Base-by-base conservation (phyloP, 2,888 invertebrate species). In the Pyralis farinalis region DNA sequence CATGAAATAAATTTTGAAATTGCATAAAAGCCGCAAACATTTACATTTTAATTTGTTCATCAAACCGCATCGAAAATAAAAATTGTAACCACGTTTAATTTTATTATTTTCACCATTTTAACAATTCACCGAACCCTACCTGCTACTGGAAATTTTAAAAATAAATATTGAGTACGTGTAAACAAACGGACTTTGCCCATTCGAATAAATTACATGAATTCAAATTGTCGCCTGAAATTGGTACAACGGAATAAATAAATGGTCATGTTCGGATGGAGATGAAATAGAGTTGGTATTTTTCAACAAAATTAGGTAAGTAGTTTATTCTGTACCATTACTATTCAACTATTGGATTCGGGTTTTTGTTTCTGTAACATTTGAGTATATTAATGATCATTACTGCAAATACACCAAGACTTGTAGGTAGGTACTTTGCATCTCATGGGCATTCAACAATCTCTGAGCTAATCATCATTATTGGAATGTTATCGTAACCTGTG, bases 61-160 rank as follows among this genome's bases (percentile, higher is more conserved):
- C 54, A 59, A 55, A 58, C 50, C 44, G 43, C 47, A 48, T 30
- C 42, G 42, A 41, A 47, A 48, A 55, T 58, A 49, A 46, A 53
- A 47, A 44, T 8, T 25, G 25, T 25, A 48, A 42, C 25, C 29
- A 42, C 41, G 40, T 38, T 49, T 60, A 59, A 63, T 67, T 67
- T 62, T 55, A 56, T 63, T 55, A 68, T 60, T 61, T 53, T 50
- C 48, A 44, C 60, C 66, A 62, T 59, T 67, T 60, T 63, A 47
- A 46, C 56, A 56, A 60, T 43, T 39, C 39, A 34, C 12, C 34
- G 37, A 37, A 33, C 36, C 28, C 40, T 35, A 34, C 34, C 27
- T 40, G 40, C 42, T 49, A 46, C 43, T 49, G 55, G 37, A 55
- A 63, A 64, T 60, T 65, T 54, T 37, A 45, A 58, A 68, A 63